A percentile compares a stretch with the other conserved stretches of the same genome.
Evolutionary conservation across 2,113 vertebrate genomes (phyloP).

Genomic region (Muntiacus muntjak): DNA sequence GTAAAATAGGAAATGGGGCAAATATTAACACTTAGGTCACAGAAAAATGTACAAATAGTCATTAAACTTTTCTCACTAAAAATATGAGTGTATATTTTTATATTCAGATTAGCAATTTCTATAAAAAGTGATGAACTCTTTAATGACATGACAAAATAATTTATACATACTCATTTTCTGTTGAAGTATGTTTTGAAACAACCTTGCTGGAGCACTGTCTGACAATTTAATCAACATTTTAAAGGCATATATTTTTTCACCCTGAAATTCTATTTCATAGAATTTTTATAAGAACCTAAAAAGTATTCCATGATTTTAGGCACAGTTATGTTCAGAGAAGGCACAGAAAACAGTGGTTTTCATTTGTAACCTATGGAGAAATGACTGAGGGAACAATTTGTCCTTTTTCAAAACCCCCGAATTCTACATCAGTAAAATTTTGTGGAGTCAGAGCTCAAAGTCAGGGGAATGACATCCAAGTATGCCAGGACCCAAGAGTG

Average conservation of each 20-base stretch:
- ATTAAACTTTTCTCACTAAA: not conserved
- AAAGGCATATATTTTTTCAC: not conserved
- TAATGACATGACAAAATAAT: not conserved
- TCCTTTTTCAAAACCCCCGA: not conserved
- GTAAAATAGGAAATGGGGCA: not conserved
- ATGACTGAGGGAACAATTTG: not conserved
- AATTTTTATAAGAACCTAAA: not conserved
- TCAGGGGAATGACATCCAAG: not conserved
- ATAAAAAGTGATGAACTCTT: not conserved
- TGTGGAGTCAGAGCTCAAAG: not conserved
- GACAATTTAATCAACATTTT: not conserved
- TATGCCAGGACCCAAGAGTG: not conserved
- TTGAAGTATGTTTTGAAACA: not conserved
- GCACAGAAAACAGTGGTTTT: not conserved
- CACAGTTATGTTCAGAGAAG: not conserved
- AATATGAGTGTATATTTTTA: not conserved
- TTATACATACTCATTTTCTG: not conserved
- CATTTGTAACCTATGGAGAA: not conserved
- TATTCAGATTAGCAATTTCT: not conserved
- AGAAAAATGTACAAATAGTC: not conserved
- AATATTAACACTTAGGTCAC: not conserved
- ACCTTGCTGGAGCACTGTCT: not conserved
- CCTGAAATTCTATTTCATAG: not conserved
- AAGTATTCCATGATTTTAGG: not conserved
- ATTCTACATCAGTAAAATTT: not conserved